Percentiles rank a stretch among this genome's conserved stretches.
phyloP scores from a whole-genome alignment of 2,113 vertebrate species.

The Ageneiosus marmoratus region DNA sequence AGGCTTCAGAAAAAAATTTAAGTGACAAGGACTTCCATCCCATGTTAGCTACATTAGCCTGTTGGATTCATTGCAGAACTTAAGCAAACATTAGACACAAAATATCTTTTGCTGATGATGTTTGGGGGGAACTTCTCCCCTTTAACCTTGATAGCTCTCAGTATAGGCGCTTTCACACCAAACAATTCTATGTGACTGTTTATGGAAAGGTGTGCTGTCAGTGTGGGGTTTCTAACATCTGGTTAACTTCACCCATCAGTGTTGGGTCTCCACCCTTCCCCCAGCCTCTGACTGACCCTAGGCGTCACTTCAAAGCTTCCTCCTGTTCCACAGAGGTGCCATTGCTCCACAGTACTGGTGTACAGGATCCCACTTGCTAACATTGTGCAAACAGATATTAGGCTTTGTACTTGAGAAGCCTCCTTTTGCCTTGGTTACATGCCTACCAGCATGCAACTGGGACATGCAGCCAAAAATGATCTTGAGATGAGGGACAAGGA shows the following conservation, averaged over 20 bases:
- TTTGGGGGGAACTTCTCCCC: background rate
- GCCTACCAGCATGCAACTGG: background rate
- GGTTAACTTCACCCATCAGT: constrained; percentile 50
- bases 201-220: constrained; percentile 41
- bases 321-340: constrained; percentile 59
- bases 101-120: background rate
- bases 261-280: constrained; percentile 20
- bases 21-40: background rate
- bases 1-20: background rate
- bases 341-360: constrained; percentile 56
- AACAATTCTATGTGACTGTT: constrained; percentile 23
- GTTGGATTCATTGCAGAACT: background rate
- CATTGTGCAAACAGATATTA: constrained; percentile 60
- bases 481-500: background rate
- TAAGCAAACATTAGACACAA: background rate
- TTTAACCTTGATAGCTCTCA: background rate
- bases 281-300: constrained; percentile 25
- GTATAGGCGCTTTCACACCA: too few species aligned
- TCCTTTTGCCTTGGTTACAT: constrained; percentile 5
- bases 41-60: background rate
- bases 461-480: background rate
- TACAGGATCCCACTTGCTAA: constrained; percentile 68
- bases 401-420: constrained; percentile 26
- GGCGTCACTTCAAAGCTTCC: constrained; percentile 68
- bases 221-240: constrained; percentile 69